phyloP scores from a whole-genome alignment of 2,113 vertebrate species.

The Triplophysa dalaica region DNA sequence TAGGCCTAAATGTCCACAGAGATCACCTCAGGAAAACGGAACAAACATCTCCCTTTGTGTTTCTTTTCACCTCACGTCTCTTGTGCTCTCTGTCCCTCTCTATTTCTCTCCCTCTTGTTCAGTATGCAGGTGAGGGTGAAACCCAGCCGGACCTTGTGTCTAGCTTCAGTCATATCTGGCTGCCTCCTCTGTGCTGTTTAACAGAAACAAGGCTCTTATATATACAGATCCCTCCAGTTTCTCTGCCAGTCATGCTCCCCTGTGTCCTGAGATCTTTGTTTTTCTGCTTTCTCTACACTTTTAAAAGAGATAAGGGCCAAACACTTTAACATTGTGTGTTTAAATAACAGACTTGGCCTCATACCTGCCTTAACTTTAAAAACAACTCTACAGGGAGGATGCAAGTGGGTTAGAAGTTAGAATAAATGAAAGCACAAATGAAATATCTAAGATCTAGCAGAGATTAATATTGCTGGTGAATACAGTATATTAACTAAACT shows the following conservation, averaged over 20 bases:
- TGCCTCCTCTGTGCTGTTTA: constrained; percentile 16
- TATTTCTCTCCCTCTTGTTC: constrained; percentile 50
- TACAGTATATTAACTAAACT: too few species aligned
- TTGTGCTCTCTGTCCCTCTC: constrained; percentile 25
- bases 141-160: constrained; percentile 54
- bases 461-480: too few species aligned
- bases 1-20: neutral
- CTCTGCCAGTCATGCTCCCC: neutral
- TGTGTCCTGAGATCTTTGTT: neutral
- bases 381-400: too few species aligned
- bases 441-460: too few species aligned
- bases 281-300: constrained; percentile 5
- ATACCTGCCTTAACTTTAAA: neutral
- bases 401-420: too few species aligned
- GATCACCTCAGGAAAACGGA: neutral
- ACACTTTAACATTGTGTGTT: neutral
- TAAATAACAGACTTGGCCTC: neutral
- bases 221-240: neutral
- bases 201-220: constrained; percentile 20
- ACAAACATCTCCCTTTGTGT: neutral
- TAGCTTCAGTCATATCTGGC: constrained; percentile 5
- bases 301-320: constrained; percentile 5
- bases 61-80: neutral
- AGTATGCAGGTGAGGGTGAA: constrained; percentile 58
- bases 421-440: too few species aligned